phyloP scores from a whole-genome alignment of 2,797 vertebrate genomes.

The Chrosomus eos region DNA sequence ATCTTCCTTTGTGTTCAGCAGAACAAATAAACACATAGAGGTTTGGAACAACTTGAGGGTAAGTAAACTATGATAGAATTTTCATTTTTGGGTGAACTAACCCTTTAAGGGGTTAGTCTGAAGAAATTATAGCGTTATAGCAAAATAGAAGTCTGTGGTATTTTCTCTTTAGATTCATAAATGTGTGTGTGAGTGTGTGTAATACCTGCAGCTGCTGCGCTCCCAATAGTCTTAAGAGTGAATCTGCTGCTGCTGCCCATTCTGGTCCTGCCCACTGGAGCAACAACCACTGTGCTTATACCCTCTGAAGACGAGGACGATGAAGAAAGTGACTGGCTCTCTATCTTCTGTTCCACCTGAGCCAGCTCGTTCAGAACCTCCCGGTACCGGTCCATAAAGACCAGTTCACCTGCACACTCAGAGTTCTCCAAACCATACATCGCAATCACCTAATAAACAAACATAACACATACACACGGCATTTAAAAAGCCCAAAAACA shows the following conservation, averaged over 20 bases:
- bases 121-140: neutral
- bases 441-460: constrained; percentile 82
- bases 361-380: constrained; percentile 87
- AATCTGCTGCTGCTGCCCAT: constrained; percentile 85
- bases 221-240: constrained; percentile 93
- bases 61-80: too few relatives aligned
- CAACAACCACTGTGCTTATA: constrained; percentile 62
- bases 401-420: constrained; percentile 85
- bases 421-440: constrained; percentile 87
- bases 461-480: neutral
- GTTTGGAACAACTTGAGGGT: too few relatives aligned
- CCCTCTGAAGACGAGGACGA: constrained; percentile 82
- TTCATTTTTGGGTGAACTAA: too few relatives aligned
- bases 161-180: neutral
- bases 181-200: too few relatives aligned
- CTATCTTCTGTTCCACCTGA: constrained; percentile 91
- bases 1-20: too few relatives aligned
- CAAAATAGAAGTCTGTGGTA: neutral
- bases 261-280: constrained; percentile 64
- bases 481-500: neutral
- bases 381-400: constrained; percentile 92
- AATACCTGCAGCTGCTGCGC: constrained; percentile 92
- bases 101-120: neutral
- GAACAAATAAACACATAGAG: too few relatives aligned
- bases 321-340: constrained; percentile 82